Base-by-base conservation (phyloP, 2,797 vertebrate species). In the Sardinella longiceps region DNA sequence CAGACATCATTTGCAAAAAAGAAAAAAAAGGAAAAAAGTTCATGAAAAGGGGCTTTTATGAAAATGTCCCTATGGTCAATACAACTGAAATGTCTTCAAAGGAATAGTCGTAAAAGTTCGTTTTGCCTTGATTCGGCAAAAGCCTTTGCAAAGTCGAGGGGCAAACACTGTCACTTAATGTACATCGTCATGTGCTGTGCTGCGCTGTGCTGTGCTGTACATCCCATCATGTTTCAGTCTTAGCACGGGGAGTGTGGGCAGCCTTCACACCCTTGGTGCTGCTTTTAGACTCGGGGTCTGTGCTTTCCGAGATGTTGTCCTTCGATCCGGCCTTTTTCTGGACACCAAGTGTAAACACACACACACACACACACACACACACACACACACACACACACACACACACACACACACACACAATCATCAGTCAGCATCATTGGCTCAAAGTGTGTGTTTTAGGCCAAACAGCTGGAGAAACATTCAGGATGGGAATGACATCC, bases 291-390 rank as follows among this genome's bases (percentile, higher is more conserved):
- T 95, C 89, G 37, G 89, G 5, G 7, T 85, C 91, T 1, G 87
- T 93, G 85, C 85, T 94, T 91, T 96, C 96, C 53, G 92, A 93
- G 80, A 96, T 88, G 87, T 94, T 95, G 87, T 96, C 96, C 94
- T 96, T 97, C 89, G 96, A 96, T 39, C 94, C 95, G 0, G 93
- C 95, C 89, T 91, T 94, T 87, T 90, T 96, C 97, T 97, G 87
- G 88, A 91, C 33, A 63, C 84, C 74, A 51, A 82, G 84, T 85
- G 33, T 30, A 77, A 46, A 2, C 3, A 53, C 12, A 50, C 11
- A 18, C 20, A 23, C 53, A 56, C 12, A 50, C 11, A 46, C 1
- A 14, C 15, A 15, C 50, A 51, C 7, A 46, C 7, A 46, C 1
- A 14, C 15, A 15, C 50, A 20, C 11, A 50, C 12, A 46, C 1